Conservation (phyloP, 2,888 invertebrate genomes). For the Drosophila subquinaria region DNA sequence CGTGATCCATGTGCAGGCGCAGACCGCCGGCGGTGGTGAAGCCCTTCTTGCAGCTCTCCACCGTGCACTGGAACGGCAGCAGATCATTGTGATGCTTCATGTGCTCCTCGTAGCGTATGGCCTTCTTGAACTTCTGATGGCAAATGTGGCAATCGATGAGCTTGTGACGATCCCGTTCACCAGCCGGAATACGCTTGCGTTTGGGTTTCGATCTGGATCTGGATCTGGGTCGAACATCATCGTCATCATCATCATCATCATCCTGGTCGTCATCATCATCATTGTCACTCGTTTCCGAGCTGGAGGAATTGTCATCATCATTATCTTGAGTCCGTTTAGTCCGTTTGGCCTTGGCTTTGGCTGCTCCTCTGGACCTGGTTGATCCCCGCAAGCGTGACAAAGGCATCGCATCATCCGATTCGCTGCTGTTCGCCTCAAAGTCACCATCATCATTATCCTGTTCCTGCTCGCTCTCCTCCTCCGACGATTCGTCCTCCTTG, state of each 20-base stretch:
- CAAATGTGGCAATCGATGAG: constrained; percentile 83
- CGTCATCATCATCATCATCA: constrained; percentile 33
- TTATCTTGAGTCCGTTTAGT: constrained; percentile 32
- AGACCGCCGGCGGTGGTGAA: constrained; percentile 82
- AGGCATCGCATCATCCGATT: constrained; percentile 76
- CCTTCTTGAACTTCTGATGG: constrained; percentile 82
- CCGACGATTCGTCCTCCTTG: constrained; percentile 43
- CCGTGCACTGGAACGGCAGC: constrained; percentile 81
- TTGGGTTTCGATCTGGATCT: constrained; percentile 54
- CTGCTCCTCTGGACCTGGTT: constrained; percentile 32
- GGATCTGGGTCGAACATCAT: constrained; percentile 20
- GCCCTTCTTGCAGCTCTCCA: constrained; percentile 80
- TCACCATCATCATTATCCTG: constrained; percentile 64
- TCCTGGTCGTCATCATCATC: constrained; percentile 47
- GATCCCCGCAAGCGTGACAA: constrained; percentile 50
- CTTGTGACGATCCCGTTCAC: constrained; percentile 73
- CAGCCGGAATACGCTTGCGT: constrained; percentile 70
- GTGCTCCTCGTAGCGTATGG: constrained; percentile 80
- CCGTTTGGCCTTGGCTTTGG: constrained; percentile 45
- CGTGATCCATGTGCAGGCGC: constrained; percentile 79
- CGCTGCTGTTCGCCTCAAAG: constrained; percentile 71
- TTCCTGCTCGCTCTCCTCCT: constrained; percentile 56
- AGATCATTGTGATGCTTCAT: constrained; percentile 84
- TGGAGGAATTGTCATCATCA: constrained; percentile 49
- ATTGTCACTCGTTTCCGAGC: constrained; percentile 54